These are phyloP conservation scores for Bombus difficillimus DNA, from an alignment of 1,140 invertebrate genomes.

Conservation along the genomic window DNA sequence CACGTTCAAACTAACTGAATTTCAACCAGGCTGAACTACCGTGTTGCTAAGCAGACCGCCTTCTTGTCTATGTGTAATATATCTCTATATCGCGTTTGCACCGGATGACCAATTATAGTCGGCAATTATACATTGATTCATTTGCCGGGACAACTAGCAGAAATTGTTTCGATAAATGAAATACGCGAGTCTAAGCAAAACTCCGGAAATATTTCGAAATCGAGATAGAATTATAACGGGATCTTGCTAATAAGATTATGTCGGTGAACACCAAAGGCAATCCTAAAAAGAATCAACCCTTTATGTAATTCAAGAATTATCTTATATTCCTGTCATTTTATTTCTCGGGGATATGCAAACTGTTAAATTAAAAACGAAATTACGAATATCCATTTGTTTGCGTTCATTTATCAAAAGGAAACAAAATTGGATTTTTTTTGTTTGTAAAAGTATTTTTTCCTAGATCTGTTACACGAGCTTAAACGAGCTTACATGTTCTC, in stretches of 20 bases:
- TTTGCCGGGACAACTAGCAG: neutral
- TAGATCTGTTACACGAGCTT: constrained; percentile 18
- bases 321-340: neutral
- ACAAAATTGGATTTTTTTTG: too few species aligned
- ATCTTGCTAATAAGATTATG: neutral
- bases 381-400: too few species aligned
- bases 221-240: neutral
- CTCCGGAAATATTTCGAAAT: neutral
- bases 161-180: neutral
- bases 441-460: too few species aligned
- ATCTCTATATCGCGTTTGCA: constrained; percentile 7
- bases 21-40: constrained; percentile 35
- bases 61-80: constrained; percentile 38
- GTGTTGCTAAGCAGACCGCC: constrained; percentile 40
- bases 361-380: too few species aligned
- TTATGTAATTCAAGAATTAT: neutral
- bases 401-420: too few species aligned
- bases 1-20: constrained; percentile 58
- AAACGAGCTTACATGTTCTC: constrained; percentile 28
- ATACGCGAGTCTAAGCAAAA: neutral
- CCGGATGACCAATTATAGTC: constrained; percentile 10
- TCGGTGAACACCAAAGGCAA: too few species aligned
- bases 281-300: too few species aligned
- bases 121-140: neutral
- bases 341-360: neutral